Evolutionary conservation across 30 jellyfish, hydroid and myxozoan species (phyloP).

Genomic region (Sanderia malayensis): DNA sequence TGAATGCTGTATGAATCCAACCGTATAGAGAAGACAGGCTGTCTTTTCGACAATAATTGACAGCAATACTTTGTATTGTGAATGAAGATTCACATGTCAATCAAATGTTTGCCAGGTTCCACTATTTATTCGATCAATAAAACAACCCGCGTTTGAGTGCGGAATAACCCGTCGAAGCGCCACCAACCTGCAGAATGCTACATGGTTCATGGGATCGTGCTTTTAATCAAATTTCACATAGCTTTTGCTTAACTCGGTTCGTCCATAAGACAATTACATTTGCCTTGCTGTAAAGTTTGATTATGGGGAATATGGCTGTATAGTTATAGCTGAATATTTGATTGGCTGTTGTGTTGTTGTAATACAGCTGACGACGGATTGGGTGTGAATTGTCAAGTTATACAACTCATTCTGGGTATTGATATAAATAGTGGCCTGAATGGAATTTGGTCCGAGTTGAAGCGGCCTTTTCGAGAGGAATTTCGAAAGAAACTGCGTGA

Average conservation of each 20-base stretch:
- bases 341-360: background rate
- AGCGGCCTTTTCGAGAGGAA: too few relatives aligned
- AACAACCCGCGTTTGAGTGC: slow-evolving; percentile 39
- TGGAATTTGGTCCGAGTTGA: too few relatives aligned
- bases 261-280: background rate
- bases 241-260: slow-evolving; percentile 18
- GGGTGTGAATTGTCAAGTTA: too few relatives aligned
- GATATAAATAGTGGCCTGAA: too few relatives aligned
- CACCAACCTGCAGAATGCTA: slow-evolving; percentile 47
- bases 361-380: too few relatives aligned
- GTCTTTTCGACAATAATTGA: background rate
- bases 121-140: slow-evolving; percentile 57
- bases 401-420: too few relatives aligned
- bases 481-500: too few relatives aligned
- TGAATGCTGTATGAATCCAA: too few relatives aligned
- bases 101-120: slow-evolving; percentile 39
- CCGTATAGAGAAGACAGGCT: too few relatives aligned
- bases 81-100: background rate
- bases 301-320: background rate
- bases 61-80: slow-evolving; percentile 3
- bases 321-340: background rate
- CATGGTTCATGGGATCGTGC: slow-evolving; percentile 51
- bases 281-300: background rate
- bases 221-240: slow-evolving; percentile 27
- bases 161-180: slow-evolving; percentile 51